Evolutionary conservation across 92 coral and sea anemone species (phyloP).

Genomic region (Umimayanthus chanpuru): DNA sequence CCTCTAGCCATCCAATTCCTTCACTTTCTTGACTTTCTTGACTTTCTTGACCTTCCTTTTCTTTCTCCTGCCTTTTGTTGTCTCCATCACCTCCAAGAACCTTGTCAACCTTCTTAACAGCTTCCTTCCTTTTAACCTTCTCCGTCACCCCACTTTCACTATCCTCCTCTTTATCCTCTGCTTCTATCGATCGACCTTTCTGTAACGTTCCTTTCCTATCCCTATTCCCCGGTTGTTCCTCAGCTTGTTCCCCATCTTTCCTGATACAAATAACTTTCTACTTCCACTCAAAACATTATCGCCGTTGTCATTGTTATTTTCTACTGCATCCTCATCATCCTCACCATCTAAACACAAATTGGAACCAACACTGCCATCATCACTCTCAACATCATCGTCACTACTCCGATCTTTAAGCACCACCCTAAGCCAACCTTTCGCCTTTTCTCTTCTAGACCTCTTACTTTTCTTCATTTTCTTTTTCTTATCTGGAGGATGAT

Average conservation of each 20-base stretch:
- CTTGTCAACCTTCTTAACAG: slow-evolving; percentile 5
- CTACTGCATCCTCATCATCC: slow-evolving; percentile 6
- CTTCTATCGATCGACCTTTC: slow-evolving; percentile 6
- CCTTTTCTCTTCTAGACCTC: slow-evolving; percentile 6
- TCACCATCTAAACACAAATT: slow-evolving; percentile 3
- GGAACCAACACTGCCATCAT: slow-evolving; percentile 6
- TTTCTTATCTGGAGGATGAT: slow-evolving; percentile 4
- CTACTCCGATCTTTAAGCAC: slow-evolving; percentile 6
- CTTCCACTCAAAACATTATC: slow-evolving; percentile 4
- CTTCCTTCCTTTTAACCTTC: slow-evolving; percentile 5
- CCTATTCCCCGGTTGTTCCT: slow-evolving; percentile 7
- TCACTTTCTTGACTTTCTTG: slow-evolving; percentile 4
- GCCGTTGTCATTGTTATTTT: slow-evolving; percentile 4
- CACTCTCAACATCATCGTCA: slow-evolving; percentile 6
- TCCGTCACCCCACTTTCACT: slow-evolving; percentile 7
- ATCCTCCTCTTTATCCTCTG: slow-evolving; percentile 6
- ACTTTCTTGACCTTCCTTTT: slow-evolving; percentile 5
- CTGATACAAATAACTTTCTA: slow-evolving; percentile 2
- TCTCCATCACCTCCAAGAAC: slow-evolving; percentile 6
- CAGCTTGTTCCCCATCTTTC: slow-evolving; percentile 6
- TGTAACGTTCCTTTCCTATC: slow-evolving; percentile 5
- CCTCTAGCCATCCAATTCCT: slow-evolving; percentile 6
- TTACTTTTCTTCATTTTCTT: slow-evolving; percentile 1
- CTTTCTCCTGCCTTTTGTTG: slow-evolving; percentile 6
- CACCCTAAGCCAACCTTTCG: slow-evolving; percentile 7